These are phyloP conservation scores for Zapus hudsonius DNA, from an alignment of 2,113 vertebrate species.

Conservation along the genomic window DNA sequence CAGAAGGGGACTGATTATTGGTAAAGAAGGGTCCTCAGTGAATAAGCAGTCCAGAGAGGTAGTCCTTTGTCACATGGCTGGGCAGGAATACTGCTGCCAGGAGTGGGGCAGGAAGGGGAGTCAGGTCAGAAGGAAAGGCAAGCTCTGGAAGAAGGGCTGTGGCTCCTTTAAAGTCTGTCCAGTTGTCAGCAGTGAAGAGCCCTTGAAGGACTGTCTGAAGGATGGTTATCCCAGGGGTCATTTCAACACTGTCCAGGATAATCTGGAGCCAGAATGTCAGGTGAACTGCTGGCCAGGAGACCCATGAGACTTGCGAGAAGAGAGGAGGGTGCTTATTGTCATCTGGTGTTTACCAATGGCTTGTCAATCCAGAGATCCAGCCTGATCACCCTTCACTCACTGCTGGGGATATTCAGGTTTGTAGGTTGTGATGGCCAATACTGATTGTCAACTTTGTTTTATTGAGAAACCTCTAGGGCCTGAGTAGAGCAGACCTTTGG, in stretches of 20 bases:
- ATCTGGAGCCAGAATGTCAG: neutral
- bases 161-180: neutral
- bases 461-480: neutral
- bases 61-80: neutral
- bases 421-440: neutral
- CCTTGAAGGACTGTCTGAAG: neutral
- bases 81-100: neutral
- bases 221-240: too few relatives aligned
- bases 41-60: neutral
- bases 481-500: neutral
- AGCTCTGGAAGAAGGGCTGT: neutral
- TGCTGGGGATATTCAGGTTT: neutral
- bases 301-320: neutral
- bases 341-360: too few relatives aligned
- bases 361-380: neutral
- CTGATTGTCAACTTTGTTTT: neutral
- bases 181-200: neutral
- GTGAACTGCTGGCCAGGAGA: neutral
- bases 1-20: neutral
- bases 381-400: neutral
- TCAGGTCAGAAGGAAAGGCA: neutral
- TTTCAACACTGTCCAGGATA: neutral
- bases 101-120: fast-evolving
- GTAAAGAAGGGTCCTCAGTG: neutral
- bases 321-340: fast-evolving